Conservation (phyloP, 1,140 invertebrate species). For the Phenacoccus solenopsis region DNA sequence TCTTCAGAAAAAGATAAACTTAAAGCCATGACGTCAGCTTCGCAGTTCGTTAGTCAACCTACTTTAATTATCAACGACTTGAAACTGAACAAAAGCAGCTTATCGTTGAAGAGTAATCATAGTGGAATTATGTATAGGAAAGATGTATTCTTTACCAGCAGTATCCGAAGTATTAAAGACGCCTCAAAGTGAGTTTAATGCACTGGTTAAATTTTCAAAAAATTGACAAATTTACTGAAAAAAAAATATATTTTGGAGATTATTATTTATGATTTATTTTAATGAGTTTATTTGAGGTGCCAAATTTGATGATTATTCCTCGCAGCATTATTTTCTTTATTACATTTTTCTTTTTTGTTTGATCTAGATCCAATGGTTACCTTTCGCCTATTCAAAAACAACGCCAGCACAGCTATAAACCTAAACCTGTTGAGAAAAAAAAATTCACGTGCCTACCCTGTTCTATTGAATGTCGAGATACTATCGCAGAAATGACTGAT, state of each 20-base stretch:
- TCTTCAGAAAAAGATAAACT: not conserved
- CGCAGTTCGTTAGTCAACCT: constrained; percentile 18
- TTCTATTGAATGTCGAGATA: constrained; percentile 40
- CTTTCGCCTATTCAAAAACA: not conserved
- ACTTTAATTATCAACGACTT: not conserved
- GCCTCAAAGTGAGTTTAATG: not conserved
- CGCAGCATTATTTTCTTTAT: too few species aligned
- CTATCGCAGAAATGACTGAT: constrained; percentile 71
- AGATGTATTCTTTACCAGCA: constrained; percentile 78
- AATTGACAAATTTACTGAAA: too few species aligned
- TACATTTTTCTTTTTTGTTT: not conserved
- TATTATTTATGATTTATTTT: too few species aligned
- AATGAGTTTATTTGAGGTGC: too few species aligned
- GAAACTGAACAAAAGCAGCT: constrained; percentile 7
- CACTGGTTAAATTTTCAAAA: too few species aligned
- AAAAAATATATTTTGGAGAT: too few species aligned
- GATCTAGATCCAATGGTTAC: constrained; percentile 10
- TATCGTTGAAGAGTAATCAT: constrained; percentile 23
- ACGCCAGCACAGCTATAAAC: not conserved
- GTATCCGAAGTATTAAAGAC: constrained; percentile 36
- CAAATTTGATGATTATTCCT: too few species aligned
- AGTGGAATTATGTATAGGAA: constrained; percentile 68
- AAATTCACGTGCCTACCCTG: constrained; percentile 24
- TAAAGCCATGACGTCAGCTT: not conserved
- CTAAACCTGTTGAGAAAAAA: not conserved